Base-by-base conservation (phyloP, 2,888 invertebrate species). In the Gortyna flavago region DNA sequence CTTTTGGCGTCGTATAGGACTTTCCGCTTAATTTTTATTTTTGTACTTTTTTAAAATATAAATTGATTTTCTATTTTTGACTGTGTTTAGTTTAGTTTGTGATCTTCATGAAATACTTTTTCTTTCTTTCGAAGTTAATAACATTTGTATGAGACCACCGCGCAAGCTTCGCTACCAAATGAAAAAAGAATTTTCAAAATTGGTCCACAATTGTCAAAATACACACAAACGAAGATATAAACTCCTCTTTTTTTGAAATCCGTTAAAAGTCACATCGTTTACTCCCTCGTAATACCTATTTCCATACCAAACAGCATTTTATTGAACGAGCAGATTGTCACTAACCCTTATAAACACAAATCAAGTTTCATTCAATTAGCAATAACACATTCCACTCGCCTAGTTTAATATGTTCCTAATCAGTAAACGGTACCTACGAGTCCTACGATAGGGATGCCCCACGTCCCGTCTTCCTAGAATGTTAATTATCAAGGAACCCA, bases 381-480 rank as follows among this genome's bases (percentile, higher is more conserved):
- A 89, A 92, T 93, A 92, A 91, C 88, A 88, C 88, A 92, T 92
- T 93, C 92, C 89, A 84, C 83, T 90, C 89, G 89, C 88, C 86
- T 89, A 89, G 89, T 88, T 90, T 91, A 93, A 92, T 89, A 85
- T 88, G 87, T 89, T 89, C 87, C 90, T 92, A 92, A 93, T 94
- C 93, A 90, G 90, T 90, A 90, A 91, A 91, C 90, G 83, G 78
- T 64, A 67, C 59, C 59, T 59, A 57, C n/a, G 35, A 38, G n/a
- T n/a, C 57, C 35, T 13, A 69, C 62, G 79, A 87, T 83, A 87
- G 84, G 83, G 81, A 59, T 76, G 89, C 67, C 87, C 81, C 89
- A 91, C 90, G 90, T 91, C 89, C 88, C 87, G 89, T 90, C 90
- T 90, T 90, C 84, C 90, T 88, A 89, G 91, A 92, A 92, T 93